phyloP scores from a whole-genome alignment of 30 jellyfish, hydroid and myxozoan species.

The Chrysaora quinquecirrha region DNA sequence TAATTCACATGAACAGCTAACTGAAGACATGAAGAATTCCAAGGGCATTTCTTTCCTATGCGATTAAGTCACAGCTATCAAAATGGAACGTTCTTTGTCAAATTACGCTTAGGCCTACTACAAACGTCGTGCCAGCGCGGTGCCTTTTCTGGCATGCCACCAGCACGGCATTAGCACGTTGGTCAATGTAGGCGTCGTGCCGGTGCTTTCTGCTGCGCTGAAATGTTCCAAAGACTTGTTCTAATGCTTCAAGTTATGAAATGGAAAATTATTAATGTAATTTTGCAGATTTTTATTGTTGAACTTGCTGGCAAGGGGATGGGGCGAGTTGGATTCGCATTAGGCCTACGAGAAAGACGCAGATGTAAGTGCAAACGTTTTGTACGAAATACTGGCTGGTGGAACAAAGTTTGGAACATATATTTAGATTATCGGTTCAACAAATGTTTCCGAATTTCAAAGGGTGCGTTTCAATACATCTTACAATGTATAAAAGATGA shows the following conservation, averaged over 20 bases:
- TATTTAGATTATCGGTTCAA: constrained; percentile 41
- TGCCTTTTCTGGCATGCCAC: constrained; percentile 32
- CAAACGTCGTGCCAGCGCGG: too few species aligned
- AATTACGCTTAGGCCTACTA: too few species aligned
- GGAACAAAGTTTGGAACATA: constrained; percentile 46
- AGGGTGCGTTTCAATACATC: constrained; percentile 22
- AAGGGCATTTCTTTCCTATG: too few species aligned
- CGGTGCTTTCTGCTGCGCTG: neutral
- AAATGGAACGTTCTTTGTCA: too few species aligned
- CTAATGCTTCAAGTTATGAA: neutral
- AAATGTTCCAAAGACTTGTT: neutral
- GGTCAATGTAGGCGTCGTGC: neutral
- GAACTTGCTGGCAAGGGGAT: neutral
- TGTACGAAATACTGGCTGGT: constrained; percentile 48
- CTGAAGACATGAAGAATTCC: too few species aligned
- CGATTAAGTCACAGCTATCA: too few species aligned
- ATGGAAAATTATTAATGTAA: neutral
- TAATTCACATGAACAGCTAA: too few species aligned
- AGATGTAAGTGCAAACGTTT: constrained; percentile 13
- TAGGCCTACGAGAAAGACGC: neutral
- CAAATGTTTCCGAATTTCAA: constrained; percentile 33
- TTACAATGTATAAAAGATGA: constrained; percentile 27
- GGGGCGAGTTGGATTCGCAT: neutral
- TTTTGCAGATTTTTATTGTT: neutral
- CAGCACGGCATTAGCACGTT: neutral